These are phyloP conservation scores for Araneus ventricosus DNA, from an alignment of 1,140 invertebrate genomes.

Conservation along the genomic window DNA sequence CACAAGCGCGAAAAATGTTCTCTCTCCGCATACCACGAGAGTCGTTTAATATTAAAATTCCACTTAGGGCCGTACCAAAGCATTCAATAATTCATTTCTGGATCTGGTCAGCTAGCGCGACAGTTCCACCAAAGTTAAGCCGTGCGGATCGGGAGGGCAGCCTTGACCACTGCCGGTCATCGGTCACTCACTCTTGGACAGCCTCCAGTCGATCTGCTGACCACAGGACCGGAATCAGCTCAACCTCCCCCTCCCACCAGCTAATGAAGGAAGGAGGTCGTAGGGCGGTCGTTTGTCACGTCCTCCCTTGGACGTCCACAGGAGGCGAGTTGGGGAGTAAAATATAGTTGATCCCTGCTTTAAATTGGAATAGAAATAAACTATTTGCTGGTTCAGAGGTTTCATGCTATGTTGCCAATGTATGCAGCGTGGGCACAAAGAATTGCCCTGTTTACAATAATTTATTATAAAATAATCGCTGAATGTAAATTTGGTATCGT, in stretches of 20 bases:
- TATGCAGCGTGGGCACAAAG: too few relatives aligned
- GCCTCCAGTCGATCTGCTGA: conserved; percentile 29
- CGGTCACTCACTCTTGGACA: conserved; percentile 40
- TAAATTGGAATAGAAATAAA: too few relatives aligned
- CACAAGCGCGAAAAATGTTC: background rate
- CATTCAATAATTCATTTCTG: background rate
- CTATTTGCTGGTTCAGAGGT: too few relatives aligned
- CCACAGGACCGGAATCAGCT: background rate
- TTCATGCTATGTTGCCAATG: too few relatives aligned
- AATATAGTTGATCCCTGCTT: background rate
- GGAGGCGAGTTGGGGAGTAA: background rate
- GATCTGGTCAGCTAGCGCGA: background rate
- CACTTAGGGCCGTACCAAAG: background rate
- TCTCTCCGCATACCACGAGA: too few relatives aligned
- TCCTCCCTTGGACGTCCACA: background rate
- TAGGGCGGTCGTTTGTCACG: background rate
- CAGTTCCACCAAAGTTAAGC: conserved; percentile 51
- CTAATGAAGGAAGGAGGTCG: conserved; percentile 34
- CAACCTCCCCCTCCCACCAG: background rate
- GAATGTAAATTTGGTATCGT: too few relatives aligned
- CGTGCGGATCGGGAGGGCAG: background rate
- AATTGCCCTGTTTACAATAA: too few relatives aligned
- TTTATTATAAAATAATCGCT: too few relatives aligned
- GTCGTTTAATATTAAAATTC: conserved; percentile 2
- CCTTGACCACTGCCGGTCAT: background rate